Evolutionary conservation across 37 sponge, comb jelly and placozoan genomes (phyloP).

Genomic region (Agelas oroides): DNA sequence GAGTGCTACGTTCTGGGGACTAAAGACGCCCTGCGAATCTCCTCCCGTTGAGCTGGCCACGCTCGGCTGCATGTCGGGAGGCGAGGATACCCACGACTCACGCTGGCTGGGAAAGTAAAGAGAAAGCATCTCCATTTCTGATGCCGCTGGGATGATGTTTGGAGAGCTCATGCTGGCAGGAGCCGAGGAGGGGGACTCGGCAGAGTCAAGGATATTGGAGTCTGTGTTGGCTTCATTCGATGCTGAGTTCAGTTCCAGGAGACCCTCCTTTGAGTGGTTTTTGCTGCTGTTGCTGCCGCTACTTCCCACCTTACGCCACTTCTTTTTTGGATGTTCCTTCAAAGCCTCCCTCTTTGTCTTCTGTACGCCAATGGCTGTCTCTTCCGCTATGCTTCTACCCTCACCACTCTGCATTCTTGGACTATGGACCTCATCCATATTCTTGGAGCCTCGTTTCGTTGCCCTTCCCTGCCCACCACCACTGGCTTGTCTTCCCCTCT

Average conservation of each 20-base stretch:
- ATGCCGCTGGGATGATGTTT: slow-evolving; percentile 38
- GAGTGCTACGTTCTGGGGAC: too few relatives aligned
- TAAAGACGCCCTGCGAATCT: too few relatives aligned
- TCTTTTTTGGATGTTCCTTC: slow-evolving; percentile 29
- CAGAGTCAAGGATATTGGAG: too few relatives aligned
- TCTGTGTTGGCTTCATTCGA: too few relatives aligned
- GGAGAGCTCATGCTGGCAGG: background rate
- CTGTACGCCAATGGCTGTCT: background rate
- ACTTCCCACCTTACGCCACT: slow-evolving; percentile 62
- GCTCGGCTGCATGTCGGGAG: background rate
- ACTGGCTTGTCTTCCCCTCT: background rate
- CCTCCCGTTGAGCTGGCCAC: too few relatives aligned
- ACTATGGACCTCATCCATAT: background rate
- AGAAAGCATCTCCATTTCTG: slow-evolving; percentile 40
- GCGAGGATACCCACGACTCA: slow-evolving; percentile 14
- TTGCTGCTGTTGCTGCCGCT: slow-evolving; percentile 15
- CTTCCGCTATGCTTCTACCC: too few relatives aligned
- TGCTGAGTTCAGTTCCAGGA: background rate
- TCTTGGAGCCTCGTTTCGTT: background rate
- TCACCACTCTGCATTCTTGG: background rate
- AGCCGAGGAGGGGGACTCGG: background rate
- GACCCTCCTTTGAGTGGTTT: slow-evolving; percentile 3
- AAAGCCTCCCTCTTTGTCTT: background rate
- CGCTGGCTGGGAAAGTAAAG: slow-evolving; percentile 18
- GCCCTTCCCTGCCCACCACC: background rate